These are phyloP conservation scores for Solea senegalensis DNA, from an alignment of 2,113 vertebrate genomes.

Conservation along the genomic window DNA sequence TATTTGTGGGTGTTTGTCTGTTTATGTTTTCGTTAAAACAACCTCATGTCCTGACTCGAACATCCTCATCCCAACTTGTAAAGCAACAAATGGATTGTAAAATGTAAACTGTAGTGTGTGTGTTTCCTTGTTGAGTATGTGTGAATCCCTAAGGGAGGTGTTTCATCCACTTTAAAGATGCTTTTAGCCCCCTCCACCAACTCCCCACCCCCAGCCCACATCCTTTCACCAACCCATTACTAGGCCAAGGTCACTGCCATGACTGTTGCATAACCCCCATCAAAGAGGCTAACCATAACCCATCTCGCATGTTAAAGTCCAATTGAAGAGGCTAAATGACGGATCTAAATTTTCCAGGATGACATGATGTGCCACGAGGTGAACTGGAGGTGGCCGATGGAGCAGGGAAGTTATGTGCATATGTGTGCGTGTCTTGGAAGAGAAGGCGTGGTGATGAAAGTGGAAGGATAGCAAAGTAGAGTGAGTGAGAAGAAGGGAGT, in stretches of 20 bases:
- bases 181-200: conserved; percentile 52
- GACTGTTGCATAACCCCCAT: conserved; percentile 75
- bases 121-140: conserved; percentile 17
- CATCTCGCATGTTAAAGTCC: conserved; percentile 64
- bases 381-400: conserved; percentile 25
- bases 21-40: conserved; percentile 21
- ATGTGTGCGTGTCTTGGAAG: not conserved
- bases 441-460: conserved; percentile 1
- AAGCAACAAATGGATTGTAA: conserved; percentile 13
- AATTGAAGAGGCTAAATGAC: conserved; percentile 61
- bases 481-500: not conserved
- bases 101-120: conserved; percentile 7
- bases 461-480: not conserved
- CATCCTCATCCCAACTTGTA: conserved; percentile 13
- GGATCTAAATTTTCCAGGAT: conserved; percentile 62
- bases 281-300: conserved; percentile 58
- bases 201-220: conserved; percentile 2
- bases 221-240: conserved; percentile 56
- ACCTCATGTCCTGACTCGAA: not conserved
- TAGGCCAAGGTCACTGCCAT: conserved; percentile 64
- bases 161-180: conserved; percentile 59
- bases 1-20: conserved; percentile 24
- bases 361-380: conserved; percentile 43
- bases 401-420: conserved; percentile 43
- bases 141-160: conserved; percentile 26